Conservation (phyloP, 2,888 invertebrate species). For the Tolmerus cingulatus region DNA sequence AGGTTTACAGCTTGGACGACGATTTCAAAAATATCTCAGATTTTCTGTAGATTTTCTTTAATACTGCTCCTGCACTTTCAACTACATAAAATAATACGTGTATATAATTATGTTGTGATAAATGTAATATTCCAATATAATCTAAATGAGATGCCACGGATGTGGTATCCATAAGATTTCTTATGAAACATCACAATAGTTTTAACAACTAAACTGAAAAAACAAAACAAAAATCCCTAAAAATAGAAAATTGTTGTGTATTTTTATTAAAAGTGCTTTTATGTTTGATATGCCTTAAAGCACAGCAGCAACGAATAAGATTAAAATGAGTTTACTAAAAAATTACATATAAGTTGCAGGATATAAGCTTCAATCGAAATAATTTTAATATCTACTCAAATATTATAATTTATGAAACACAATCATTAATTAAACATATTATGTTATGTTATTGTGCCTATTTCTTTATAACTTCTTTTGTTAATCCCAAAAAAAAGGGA, state of each 20-base stretch:
- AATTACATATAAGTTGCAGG: not conserved
- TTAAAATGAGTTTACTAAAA: not conserved
- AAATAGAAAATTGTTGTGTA: not conserved
- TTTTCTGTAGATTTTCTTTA: not conserved
- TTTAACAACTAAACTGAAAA: not conserved
- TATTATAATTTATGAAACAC: not conserved
- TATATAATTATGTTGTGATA: not conserved
- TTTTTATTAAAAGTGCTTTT: not conserved
- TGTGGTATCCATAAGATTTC: not conserved
- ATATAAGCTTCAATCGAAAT: not conserved
- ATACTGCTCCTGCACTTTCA: not conserved
- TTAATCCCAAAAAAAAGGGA: conserved; percentile 17
- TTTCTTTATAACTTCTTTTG: not conserved
- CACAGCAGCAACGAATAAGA: not conserved
- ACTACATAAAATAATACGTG: not conserved
- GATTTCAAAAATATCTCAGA: not conserved
- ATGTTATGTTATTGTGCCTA: not conserved
- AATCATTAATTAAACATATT: not conserved
- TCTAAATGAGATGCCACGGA: not conserved
- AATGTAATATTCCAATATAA: not conserved
- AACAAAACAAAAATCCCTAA: not conserved
- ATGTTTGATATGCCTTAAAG: not conserved
- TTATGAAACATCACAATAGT: not conserved
- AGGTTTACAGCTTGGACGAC: not conserved
- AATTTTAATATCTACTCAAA: not conserved